Conservation (phyloP, 2,888 invertebrate species). For the Creontiades dilutus region DNA sequence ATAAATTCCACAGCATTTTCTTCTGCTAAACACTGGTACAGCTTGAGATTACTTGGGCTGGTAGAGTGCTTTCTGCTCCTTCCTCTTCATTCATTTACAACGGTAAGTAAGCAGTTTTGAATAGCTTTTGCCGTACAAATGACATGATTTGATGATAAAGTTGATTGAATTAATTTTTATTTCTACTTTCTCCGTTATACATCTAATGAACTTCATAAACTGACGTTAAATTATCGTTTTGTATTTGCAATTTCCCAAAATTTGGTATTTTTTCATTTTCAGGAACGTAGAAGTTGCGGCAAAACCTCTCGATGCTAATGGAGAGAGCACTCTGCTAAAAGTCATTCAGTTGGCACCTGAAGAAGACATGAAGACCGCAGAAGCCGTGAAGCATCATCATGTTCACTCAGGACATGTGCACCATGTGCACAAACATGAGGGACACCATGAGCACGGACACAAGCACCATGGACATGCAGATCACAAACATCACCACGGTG, state of each 20-base stretch:
- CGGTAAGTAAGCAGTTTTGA: not conserved
- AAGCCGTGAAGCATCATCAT: slow-evolving; percentile 73
- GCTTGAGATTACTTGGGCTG: slow-evolving; percentile 23
- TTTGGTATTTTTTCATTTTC: not conserved
- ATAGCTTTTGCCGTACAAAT: not conserved
- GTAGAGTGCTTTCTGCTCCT: slow-evolving; percentile 13
- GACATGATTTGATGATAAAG: no score
- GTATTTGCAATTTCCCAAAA: not conserved
- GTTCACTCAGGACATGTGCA: slow-evolving; percentile 74
- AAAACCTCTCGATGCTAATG: not conserved
- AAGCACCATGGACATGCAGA: slow-evolving; percentile 74
- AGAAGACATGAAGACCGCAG: slow-evolving; percentile 74
- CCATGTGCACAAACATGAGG: slow-evolving; percentile 75
- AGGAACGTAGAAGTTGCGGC: not conserved
- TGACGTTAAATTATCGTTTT: no score
- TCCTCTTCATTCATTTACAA: not conserved
- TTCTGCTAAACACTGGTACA: not conserved
- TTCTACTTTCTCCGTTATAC: no score
- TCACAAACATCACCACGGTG: slow-evolving; percentile 75
- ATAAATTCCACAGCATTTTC: not conserved
- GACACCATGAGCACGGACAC: slow-evolving; percentile 75
- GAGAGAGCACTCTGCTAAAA: slow-evolving; percentile 21
- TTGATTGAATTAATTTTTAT: no score
- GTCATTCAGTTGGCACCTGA: slow-evolving; percentile 66
- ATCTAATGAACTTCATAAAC: no score